A percentile compares a stretch with the other conserved stretches of the same genome.
Conservation (phyloP, 2,113 vertebrate species). For the Carassius auratus region DNA sequence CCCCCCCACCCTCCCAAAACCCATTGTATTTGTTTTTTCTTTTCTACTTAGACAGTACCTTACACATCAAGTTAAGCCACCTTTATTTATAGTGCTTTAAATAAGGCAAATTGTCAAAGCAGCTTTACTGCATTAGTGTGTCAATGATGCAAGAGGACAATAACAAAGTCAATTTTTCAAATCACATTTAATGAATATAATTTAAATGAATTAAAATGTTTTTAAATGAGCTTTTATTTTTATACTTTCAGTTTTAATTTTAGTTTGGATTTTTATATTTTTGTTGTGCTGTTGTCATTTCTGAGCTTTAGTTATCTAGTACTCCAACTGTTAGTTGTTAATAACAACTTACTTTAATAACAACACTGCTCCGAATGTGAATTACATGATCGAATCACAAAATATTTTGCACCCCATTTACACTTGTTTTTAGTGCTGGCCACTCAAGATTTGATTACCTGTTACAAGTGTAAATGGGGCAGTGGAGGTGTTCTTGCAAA, state of each 20-base stretch:
- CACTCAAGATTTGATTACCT: not conserved
- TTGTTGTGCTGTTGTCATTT: not conserved
- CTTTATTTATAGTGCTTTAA: too few species aligned
- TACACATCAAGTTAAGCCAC: too few species aligned
- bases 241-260: not conserved
- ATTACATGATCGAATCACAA: not conserved
- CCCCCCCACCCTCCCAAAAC: too few species aligned
- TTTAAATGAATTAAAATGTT: not conserved
- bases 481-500: constrained; percentile 6
- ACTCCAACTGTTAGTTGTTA: not conserved
- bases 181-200: not conserved
- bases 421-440: not conserved
- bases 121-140: too few species aligned
- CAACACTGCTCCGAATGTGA: not conserved
- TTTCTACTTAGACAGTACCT: too few species aligned
- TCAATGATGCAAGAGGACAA: too few species aligned
- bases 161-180: too few species aligned
- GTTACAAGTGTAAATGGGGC: constrained; percentile 4
- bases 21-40: too few species aligned
- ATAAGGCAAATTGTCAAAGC: too few species aligned
- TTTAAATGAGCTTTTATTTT: too few species aligned
- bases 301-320: not conserved
- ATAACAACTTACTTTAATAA: not conserved
- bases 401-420: constrained; percentile 1
- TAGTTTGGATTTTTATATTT: not conserved